Evolutionary conservation across 2,113 vertebrate genomes (phyloP).

Genomic region (Dipodomys spectabilis): DNA sequence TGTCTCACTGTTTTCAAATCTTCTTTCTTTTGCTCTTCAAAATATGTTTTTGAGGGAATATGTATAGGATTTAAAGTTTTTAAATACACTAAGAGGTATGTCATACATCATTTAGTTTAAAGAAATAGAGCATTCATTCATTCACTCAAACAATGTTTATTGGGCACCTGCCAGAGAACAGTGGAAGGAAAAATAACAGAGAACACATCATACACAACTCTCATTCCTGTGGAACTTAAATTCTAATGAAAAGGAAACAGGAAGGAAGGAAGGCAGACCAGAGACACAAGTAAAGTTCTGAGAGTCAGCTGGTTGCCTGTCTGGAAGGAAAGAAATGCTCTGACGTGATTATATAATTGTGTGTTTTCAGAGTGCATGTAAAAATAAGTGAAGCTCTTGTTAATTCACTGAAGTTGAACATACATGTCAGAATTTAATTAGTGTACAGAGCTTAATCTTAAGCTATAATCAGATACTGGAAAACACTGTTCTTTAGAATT

Average conservation of each 20-base stretch:
- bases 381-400: neutral
- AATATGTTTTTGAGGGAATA: neutral
- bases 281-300: neutral
- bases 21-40: neutral
- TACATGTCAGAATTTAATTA: neutral
- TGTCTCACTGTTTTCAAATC: constrained; percentile 59
- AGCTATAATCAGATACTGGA: neutral
- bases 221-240: neutral
- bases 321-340: neutral
- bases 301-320: neutral
- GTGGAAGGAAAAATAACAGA: neutral
- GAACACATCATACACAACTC: neutral
- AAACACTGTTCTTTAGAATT: constrained; percentile 2
- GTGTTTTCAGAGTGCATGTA: neutral
- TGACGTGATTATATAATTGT: neutral
- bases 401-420: constrained; percentile 35
- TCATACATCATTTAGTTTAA: neutral
- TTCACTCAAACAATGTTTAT: neutral
- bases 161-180: neutral
- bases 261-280: neutral
- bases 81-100: neutral
- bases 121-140: neutral
- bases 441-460: neutral
- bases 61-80: neutral
- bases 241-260: neutral